A percentile compares a stretch with the other conserved stretches of the same genome.
These are phyloP conservation scores for Antigone vipio DNA, from an alignment of 2,113 vertebrate species.

Conservation along the genomic window DNA sequence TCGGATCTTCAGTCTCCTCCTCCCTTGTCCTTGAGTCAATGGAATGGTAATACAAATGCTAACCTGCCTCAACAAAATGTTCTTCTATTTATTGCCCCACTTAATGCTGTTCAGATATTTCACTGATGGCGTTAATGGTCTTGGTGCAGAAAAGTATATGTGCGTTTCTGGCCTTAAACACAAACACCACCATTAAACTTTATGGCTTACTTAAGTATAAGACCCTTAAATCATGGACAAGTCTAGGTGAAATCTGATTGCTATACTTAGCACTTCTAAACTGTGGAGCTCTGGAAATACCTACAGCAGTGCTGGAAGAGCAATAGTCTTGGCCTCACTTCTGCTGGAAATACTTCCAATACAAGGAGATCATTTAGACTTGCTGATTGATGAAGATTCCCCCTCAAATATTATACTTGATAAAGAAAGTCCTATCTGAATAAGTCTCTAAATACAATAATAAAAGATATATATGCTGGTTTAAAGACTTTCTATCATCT, in stretches of 20 bases:
- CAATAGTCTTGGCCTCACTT: not conserved
- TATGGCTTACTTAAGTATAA: not conserved
- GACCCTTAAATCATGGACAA: slow-evolving; percentile 4
- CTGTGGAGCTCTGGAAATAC: not conserved
- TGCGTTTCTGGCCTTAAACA: not conserved
- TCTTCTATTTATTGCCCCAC: not conserved
- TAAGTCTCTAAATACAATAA: not conserved
- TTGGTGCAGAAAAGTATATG: not conserved
- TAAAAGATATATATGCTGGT: not conserved
- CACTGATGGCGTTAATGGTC: not conserved
- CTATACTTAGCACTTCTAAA: slow-evolving; percentile 11
- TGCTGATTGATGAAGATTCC: not conserved
- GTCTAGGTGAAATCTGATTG: not conserved
- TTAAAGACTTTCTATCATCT: not conserved
- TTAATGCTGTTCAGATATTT: not conserved
- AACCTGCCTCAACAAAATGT: not conserved
- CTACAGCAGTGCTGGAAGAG: not conserved
- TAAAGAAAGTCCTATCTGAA: not conserved
- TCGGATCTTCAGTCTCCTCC: not conserved
- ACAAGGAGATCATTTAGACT: not conserved
- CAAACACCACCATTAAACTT: not conserved
- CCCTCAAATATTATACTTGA: not conserved
- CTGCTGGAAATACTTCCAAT: not conserved
- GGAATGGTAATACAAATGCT: not conserved
- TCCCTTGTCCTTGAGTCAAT: not conserved